phyloP scores from a whole-genome alignment of 2,888 invertebrate species.

The Luperina testacea region DNA sequence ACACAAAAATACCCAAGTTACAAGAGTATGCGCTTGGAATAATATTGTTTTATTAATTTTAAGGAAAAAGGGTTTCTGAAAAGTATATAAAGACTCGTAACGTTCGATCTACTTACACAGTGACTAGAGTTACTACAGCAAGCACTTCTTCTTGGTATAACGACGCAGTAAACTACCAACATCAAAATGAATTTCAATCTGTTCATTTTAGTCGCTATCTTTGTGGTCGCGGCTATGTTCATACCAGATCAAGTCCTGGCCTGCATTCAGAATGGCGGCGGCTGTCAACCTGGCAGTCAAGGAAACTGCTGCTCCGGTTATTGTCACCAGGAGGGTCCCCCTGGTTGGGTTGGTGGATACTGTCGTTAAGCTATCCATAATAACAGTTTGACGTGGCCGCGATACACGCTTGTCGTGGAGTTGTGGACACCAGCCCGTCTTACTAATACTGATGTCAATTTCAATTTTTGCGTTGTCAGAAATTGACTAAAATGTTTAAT shows the following conservation, averaged over 20 bases:
- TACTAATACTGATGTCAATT: not conserved
- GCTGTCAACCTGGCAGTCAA: constrained; percentile 12
- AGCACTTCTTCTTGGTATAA: not conserved
- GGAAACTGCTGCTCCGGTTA: constrained; percentile 4
- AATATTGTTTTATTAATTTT: no score
- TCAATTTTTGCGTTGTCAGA: not conserved
- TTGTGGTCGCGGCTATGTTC: not conserved
- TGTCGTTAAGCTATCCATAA: not conserved
- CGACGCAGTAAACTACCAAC: not conserved
- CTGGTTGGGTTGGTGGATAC: constrained; percentile 6
- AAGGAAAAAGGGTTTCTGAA: no score
- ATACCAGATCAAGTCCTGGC: constrained; percentile 4
- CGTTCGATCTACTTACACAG: no score
- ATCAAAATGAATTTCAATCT: constrained; percentile 1
- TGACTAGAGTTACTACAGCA: not conserved
- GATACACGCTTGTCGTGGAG: not conserved
- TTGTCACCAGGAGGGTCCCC: constrained; percentile 3
- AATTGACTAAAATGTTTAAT: not conserved
- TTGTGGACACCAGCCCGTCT: not conserved
- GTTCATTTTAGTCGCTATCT: constrained; percentile 1
- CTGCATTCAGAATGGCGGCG: not conserved
- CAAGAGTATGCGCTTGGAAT: no score
- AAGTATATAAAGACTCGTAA: no score
- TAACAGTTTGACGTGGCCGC: not conserved
- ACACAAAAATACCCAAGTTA: no score